phyloP scores from a whole-genome alignment of 92 coral and sea anemone genomes.

The Palythoa caribaeorum region DNA sequence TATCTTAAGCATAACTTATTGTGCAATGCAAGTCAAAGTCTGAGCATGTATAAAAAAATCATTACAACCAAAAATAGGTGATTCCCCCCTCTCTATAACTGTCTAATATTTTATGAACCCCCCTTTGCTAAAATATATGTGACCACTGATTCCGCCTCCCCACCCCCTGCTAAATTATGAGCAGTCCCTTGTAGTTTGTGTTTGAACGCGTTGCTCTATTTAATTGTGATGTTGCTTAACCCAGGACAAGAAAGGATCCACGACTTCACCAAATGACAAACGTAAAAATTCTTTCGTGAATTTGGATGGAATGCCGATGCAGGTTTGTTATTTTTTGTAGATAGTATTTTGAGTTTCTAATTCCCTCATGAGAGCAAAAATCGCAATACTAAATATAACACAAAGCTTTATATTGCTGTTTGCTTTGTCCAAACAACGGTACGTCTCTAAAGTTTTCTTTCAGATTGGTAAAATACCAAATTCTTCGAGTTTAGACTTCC shows the following conservation, averaged over 20 bases:
- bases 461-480: no score
- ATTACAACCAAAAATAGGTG: no score
- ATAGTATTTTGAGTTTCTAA: not conserved
- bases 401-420: not conserved
- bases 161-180: no score
- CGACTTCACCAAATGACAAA: conserved; percentile 71
- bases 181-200: not conserved
- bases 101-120: no score
- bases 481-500: not conserved
- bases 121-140: no score
- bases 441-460: no score
- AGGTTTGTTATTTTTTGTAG: conserved; percentile 60
- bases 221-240: not conserved
- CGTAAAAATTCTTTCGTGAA: conserved; percentile 91
- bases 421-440: no score
- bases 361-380: not conserved
- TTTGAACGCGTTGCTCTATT: not conserved
- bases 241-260: conserved; percentile 79
- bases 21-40: no score
- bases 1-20: no score
- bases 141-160: no score
- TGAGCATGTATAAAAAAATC: no score
- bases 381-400: not conserved
- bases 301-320: conserved; percentile 99
- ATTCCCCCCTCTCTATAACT: no score